These are phyloP conservation scores for Strix uralensis DNA, from an alignment of 2,113 vertebrate genomes.

Conservation along the genomic window DNA sequence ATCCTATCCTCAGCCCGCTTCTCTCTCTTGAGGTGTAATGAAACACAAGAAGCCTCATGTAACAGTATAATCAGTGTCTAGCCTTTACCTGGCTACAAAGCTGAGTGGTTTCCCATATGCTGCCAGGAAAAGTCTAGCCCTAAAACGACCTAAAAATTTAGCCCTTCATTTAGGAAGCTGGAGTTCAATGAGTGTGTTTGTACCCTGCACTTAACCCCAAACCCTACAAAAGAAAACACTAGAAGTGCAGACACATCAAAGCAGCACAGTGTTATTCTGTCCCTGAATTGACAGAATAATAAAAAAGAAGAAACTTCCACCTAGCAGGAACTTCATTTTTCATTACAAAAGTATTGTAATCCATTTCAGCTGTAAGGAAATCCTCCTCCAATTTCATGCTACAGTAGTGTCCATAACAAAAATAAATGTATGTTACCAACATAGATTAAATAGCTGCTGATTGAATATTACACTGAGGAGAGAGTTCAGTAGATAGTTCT, in stretches of 20 bases:
- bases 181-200: not conserved
- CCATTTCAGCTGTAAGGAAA: conserved; percentile 50
- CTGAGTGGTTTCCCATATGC: not conserved
- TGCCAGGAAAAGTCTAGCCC: not conserved
- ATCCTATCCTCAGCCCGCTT: not conserved
- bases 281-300: not conserved
- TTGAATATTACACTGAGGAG: conserved; percentile 8
- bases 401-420: conserved; percentile 55
- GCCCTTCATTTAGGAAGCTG: not conserved
- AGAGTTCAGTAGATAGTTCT: not conserved
- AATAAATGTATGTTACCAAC: conserved; percentile 34
- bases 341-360: conserved; percentile 21
- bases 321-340: conserved; percentile 1
- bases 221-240: not conserved
- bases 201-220: not conserved
- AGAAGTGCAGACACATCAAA: not conserved
- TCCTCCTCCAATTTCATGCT: conserved; percentile 66
- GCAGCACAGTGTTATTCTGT: not conserved
- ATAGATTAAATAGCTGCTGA: conserved; percentile 16
- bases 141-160: not conserved
- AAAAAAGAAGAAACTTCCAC: not conserved
- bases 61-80: not conserved
- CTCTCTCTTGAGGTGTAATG: not conserved
- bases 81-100: not conserved
- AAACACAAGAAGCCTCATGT: not conserved